Evolutionary conservation across 2,113 vertebrate genomes (phyloP), one percentile per base, ranked within the genome.

Genomic region (Macquaria ambigua): DNA sequence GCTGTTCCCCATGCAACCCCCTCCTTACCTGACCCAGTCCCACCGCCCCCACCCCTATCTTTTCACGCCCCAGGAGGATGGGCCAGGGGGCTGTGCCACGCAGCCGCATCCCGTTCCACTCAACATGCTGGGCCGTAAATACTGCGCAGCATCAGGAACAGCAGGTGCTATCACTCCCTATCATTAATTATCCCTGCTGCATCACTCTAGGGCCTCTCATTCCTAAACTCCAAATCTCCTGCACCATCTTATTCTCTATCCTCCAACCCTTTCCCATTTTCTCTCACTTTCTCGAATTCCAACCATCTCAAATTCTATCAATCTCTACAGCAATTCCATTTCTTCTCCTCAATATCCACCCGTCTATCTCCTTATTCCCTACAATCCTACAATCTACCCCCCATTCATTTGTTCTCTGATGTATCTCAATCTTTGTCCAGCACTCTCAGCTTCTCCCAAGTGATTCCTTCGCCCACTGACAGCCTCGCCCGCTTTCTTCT

Each of bases 181-280:
- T 93, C 92, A 93, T 94, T 93, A 94, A 94, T 95, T 93, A 94
- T 93, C 82, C 87, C 86, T 72, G 70, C 87, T 85, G 89, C 87
- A 93, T 94, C 87, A 91, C 91, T 93, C 89, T 69, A 21, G 89
- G 89, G 89, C 70, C 62, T 80, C 83, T 90, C 87, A 85, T 84
- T 91, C 78, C 85, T 79, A 66, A 84, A 90, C 81, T 89, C 87
- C 53, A 82, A 86, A 91, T 90, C 83, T 91, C 81, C 76, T 74
- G 78, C 87, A 84, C 82, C 81, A 77, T 92, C 85, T 79, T 81
- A 69, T 77, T 82, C 76, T 86, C 59, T 21, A 71, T 52, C 58
- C 67, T 71, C 53, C 50, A 66, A 69, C 21, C 61, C 52, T 58
- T 77, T 31, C 74, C 80, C 83, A 73, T 80, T 85, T 85, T 84